phyloP scores from a whole-genome alignment of 2,797 vertebrate species.

The Sebastes wilsoni region DNA sequence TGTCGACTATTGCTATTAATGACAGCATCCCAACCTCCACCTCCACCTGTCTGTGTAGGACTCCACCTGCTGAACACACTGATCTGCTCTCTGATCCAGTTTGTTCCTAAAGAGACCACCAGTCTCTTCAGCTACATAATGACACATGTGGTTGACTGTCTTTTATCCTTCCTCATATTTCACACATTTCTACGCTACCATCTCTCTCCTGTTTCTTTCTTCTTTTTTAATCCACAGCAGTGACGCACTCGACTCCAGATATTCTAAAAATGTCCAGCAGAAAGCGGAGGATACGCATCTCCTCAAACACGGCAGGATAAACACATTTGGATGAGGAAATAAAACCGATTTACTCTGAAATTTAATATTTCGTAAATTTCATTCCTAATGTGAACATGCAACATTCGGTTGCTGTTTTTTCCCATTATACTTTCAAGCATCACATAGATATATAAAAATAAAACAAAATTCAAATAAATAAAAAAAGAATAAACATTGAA shows the following conservation, averaged over 20 bases:
- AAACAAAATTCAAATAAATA: constrained; percentile 79
- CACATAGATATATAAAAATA: constrained; percentile 76
- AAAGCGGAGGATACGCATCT: constrained; percentile 35
- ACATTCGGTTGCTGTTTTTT: constrained; percentile 73
- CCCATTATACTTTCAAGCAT: constrained; percentile 72
- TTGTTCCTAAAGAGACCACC: constrained; percentile 8
- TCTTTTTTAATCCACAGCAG: constrained; percentile 4
- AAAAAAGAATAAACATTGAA: constrained; percentile 74
- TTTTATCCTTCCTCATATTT: constrained; percentile 13
- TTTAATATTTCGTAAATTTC: constrained; percentile 51
- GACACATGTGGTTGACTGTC: constrained; percentile 32
- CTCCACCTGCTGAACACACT: constrained; percentile 4
- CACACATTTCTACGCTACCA: constrained; percentile 2
- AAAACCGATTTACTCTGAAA: constrained; percentile 49
- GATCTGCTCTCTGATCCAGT: constrained; percentile 30
- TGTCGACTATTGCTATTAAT: constrained; percentile 73
- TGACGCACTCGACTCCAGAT: constrained; percentile 3
- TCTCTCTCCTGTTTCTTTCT: background rate
- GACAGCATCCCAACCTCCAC: constrained; percentile 40
- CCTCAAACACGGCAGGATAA: constrained; percentile 29
- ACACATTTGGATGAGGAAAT: constrained; percentile 49
- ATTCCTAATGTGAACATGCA: constrained; percentile 75
- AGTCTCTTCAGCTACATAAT: constrained; percentile 47
- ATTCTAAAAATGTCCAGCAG: constrained; percentile 27
- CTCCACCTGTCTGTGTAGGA: background rate